Conservation (phyloP, 2,113 vertebrate species). For the Pseudorasbora parva region DNA sequence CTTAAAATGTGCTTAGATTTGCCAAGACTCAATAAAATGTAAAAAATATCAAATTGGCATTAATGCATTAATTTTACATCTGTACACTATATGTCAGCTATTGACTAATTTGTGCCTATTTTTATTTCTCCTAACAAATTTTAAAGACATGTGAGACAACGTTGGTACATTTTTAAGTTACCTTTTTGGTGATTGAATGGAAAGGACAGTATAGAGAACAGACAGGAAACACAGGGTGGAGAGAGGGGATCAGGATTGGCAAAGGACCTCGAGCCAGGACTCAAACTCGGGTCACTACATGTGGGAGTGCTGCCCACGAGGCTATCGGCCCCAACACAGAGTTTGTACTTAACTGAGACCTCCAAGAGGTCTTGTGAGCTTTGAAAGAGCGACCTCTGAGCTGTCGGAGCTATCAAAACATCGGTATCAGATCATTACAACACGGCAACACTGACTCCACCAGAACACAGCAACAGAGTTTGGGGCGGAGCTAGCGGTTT, state of each 20-base stretch:
- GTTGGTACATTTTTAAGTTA: not conserved
- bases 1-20: not conserved
- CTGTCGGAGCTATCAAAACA: not conserved
- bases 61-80: not conserved
- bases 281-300: too few relatives aligned
- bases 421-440: not conserved
- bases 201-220: too few relatives aligned
- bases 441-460: not conserved
- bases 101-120: not conserved
- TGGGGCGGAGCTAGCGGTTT: not conserved
- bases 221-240: too few relatives aligned
- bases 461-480: not conserved
- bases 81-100: not conserved
- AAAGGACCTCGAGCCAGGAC: too few relatives aligned
- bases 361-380: not conserved
- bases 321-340: too few relatives aligned
- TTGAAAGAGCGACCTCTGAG: not conserved
- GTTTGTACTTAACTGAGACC: not conserved
- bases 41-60: not conserved
- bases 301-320: too few relatives aligned
- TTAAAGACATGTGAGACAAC: not conserved
- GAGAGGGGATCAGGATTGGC: too few relatives aligned
- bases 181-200: too few relatives aligned
- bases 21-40: not conserved
- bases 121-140: not conserved